Evolutionary conservation across 2,797 vertebrate species (phyloP).

Genomic region (Setipinna tenuifilis): DNA sequence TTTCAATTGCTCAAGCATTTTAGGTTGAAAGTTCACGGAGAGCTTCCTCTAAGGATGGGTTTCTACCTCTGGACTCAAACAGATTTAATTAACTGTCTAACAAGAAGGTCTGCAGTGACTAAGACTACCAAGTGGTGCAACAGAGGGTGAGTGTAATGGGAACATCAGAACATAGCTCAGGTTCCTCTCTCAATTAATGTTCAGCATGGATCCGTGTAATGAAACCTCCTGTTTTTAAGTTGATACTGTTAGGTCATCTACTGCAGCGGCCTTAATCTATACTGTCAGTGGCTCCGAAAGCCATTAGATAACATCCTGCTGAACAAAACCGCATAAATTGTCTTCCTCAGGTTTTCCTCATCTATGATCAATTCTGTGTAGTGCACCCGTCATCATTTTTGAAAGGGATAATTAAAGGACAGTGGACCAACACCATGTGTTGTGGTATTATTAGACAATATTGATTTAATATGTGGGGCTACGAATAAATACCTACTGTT

Average conservation of each 20-base stretch:
- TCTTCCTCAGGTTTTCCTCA: background rate
- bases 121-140: conserved; percentile 9
- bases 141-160: background rate
- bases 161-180: conserved; percentile 21
- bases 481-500: too few relatives aligned
- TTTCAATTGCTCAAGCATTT: background rate
- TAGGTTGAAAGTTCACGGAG: background rate
- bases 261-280: background rate
- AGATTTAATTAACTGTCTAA: conserved; percentile 25
- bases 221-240: conserved; percentile 8
- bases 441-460: too few relatives aligned
- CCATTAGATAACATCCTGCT: background rate
- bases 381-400: background rate
- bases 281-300: background rate
- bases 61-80: conserved; percentile 5
- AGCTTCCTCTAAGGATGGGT: background rate
- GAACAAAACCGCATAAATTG: background rate
- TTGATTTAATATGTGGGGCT: too few relatives aligned
- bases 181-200: conserved; percentile 13
- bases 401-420: too few relatives aligned
- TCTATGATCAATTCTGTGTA: background rate
- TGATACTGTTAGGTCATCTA: conserved; percentile 17
- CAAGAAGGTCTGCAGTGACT: conserved; percentile 12
- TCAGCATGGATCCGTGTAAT: conserved; percentile 1
- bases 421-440: too few relatives aligned